Base-by-base conservation (phyloP, 1,140 invertebrate species). In the Calephelis virginiensis region DNA sequence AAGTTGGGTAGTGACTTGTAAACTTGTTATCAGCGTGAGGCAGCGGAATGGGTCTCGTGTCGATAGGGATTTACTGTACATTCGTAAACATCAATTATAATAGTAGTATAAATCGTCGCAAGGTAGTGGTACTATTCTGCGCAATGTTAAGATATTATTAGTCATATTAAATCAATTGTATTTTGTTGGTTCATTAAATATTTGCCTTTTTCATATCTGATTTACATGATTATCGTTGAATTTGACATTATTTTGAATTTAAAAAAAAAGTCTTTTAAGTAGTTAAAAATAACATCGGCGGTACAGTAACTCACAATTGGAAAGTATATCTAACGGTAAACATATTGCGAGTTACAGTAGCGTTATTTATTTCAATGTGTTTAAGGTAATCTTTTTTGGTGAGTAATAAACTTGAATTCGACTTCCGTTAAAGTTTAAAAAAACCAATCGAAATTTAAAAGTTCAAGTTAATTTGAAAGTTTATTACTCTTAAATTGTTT, bases 161-260 rank as follows among this genome's bases (percentile, higher is more conserved):
- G 17, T 56, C 6, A 7, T 56, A 28, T 56, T 56, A 17, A 9
- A 5, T 53, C 17, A 28, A 56, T 56, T 37, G 17, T 56, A 37
- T 28, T 56, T 56, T 56, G 53, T 56, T 56, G 53, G 53, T 56
- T 56, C 53, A 56, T 56, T 56, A 56, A 28, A 37, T 56, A 28
- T 56, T 12, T 56, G 53, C 28, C 53, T 8, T 43, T 43, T 43
- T 8, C 3, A 43, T 43, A 43, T 43, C 8, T 43, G 40, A 43
- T 43, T 9, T 10, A 53, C 9, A 53, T 17, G 14, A 43, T 53
- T 53, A 11, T 17, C 10, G 14, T 53, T 17, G 49, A 17, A 14
- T 53, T 53, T 53, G 49, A 17, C 14, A 8, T 53, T 53, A 53
- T 53, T 17, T 49, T 49, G n/a, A 49, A 49, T 14, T 14, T 14